Percentiles rank a stretch among this genome's conserved stretches.
phyloP scores from a whole-genome alignment of 2,888 invertebrate species.

The Lochmaea capreae region DNA sequence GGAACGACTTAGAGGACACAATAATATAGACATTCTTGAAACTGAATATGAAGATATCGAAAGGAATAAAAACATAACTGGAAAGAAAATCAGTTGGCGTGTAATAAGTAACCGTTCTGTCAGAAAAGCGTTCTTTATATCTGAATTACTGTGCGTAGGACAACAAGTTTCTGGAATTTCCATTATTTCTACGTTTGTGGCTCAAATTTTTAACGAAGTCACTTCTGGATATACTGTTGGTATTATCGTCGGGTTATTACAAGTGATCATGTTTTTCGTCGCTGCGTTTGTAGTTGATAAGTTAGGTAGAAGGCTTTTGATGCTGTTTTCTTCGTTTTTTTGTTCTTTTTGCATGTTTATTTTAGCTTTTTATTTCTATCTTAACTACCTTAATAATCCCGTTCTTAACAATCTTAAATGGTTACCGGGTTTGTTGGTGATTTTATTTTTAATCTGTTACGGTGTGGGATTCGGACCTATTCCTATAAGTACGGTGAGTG shows the following conservation, averaged over 20 bases:
- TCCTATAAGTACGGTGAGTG: conserved; percentile 84
- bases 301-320: conserved; percentile 76
- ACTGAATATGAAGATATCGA: neutral
- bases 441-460: conserved; percentile 78
- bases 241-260: conserved; percentile 81
- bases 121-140: neutral
- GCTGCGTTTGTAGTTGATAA: conserved; percentile 81
- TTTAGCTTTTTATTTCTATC: conserved; percentile 71
- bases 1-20: neutral
- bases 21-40: neutral
- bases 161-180: conserved; percentile 84
- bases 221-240: conserved; percentile 74
- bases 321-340: conserved; percentile 75
- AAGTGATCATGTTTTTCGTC: conserved; percentile 75
- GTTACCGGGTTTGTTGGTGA: conserved; percentile 77
- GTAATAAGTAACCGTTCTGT: neutral
- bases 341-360: conserved; percentile 72
- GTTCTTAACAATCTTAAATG: conserved; percentile 67
- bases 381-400: conserved; percentile 61
- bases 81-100: neutral
- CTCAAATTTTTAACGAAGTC: conserved; percentile 76
- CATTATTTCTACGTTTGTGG: conserved; percentile 81
- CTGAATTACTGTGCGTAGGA: neutral
- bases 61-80: neutral
- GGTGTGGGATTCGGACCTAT: conserved; percentile 78